Percentiles rank a stretch among this genome's conserved stretches.
Conservation (phyloP, 2,113 vertebrate genomes). For the Dasypus novemcinctus region DNA sequence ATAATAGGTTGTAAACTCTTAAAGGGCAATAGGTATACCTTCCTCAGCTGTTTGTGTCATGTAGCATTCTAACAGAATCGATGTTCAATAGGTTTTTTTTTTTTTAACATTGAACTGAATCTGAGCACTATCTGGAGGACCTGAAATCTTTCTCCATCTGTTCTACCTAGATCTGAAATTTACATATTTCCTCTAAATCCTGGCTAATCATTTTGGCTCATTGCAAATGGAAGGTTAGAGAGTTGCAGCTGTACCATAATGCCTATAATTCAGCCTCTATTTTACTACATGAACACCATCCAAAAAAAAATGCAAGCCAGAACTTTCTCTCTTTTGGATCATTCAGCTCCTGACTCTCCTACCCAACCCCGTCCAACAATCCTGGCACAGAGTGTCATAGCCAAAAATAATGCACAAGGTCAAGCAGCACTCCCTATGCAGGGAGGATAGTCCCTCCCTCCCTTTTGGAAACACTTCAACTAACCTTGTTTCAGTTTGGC, state of each 20-base stretch:
- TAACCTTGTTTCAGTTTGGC: conserved; percentile 58
- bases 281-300: conserved; percentile 18
- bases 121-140: neutral
- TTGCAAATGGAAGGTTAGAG: conserved; percentile 43
- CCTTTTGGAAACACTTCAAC: conserved; percentile 26
- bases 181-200: neutral
- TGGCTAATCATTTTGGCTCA: conserved; percentile 7
- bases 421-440: neutral
- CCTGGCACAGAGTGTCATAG: conserved; percentile 6
- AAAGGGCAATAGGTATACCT: neutral
- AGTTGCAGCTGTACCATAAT: neutral
- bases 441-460: neutral
- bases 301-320: conserved; percentile 8
- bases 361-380: neutral
- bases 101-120: neutral
- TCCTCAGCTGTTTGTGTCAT: neutral
- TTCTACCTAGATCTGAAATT: neutral
- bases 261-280: neutral
- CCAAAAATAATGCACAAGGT: conserved; percentile 44
- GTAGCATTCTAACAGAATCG: neutral
- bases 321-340: neutral
- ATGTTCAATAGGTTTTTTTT: neutral
- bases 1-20: neutral
- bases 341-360: conserved; percentile 5
- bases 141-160: conserved; percentile 14